Base-by-base conservation (phyloP, 2,797 vertebrate genomes). In the Pipistrellus pygmaeus region DNA sequence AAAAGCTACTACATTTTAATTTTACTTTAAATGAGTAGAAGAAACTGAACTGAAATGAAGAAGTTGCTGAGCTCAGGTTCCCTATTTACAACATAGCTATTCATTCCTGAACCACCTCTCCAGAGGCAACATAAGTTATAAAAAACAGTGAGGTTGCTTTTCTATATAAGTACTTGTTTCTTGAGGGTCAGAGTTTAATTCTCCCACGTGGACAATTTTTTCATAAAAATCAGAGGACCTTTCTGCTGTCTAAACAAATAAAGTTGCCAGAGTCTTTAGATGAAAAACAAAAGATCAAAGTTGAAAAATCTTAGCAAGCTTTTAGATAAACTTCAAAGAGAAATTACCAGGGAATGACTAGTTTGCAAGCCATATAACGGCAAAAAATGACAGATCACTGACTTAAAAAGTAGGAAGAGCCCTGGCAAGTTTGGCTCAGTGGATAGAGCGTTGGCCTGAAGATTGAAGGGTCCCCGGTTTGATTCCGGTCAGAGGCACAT, bases 301-400 rank as follows among this genome's bases (percentile, higher is more conserved):
- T 66, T 82, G 69, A 90, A 91, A 91, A 87, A 75, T 30, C 17
- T 69, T 60, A 87, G 76, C 41, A 73, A 90, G 57, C 27, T 73
- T 85, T 76, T 57, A 80, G 75, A 55, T 55, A 90, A 95, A 95
- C 38, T 94, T 95, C 66, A 69, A 81, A 95, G 80, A 90, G 78
- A 60, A 32, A 60, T 73, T 85, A 48, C 69, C 77, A 85, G 46
- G 46, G 90, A 85, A 55, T 92, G 73, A 72, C 60, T 66, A 60
- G 69, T 53, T 94, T 76, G 60, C 82, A 89, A 94, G 71, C 12
- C 85, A 77, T 83, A n/a, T 71, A 90, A 53, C 32, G 73, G 69
- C 30, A 62, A 88, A 88, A 88, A 68, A 64, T 77, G 69, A 84
- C 17, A 81, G 83, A 62, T 35, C 12, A 18, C 20, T 87, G 57